A percentile compares a stretch with the other conserved stretches of the same genome.
These are phyloP conservation scores for Alouatta palliata DNA, from an alignment of 2,113 vertebrate species.

Conservation along the genomic window DNA sequence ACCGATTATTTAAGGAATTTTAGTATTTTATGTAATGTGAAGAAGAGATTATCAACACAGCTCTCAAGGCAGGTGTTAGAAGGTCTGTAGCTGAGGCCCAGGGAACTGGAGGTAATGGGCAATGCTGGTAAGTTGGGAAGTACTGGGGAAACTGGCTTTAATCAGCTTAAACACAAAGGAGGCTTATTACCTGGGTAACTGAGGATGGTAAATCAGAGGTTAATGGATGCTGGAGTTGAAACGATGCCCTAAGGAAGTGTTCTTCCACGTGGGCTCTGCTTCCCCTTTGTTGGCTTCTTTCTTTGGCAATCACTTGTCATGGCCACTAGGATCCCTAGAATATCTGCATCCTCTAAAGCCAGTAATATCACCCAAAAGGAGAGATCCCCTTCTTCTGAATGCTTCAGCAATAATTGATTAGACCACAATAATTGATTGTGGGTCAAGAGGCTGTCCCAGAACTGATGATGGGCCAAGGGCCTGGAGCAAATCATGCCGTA, in stretches of 20 bases:
- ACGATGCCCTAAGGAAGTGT: fast-evolving
- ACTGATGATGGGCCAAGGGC: too few relatives aligned
- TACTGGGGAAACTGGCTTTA: background rate
- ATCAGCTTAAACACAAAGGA: background rate
- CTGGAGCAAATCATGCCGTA: background rate
- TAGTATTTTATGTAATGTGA: background rate
- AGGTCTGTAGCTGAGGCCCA: fast-evolving
- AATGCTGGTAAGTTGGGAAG: background rate
- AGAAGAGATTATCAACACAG: background rate
- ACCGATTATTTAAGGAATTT: background rate
- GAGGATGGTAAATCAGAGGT: background rate
- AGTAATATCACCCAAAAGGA: background rate
- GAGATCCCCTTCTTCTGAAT: background rate
- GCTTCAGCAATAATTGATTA: too few relatives aligned
- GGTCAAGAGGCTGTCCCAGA: background rate
- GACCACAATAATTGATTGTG: background rate
- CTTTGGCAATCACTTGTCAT: background rate
- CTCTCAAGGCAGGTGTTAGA: background rate
- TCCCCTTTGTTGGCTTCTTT: background rate
- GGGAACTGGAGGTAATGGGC: background rate
- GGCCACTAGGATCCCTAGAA: background rate
- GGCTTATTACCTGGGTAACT: background rate
- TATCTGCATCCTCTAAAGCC: background rate
- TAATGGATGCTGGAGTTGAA: background rate
- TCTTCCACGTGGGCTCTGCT: fast-evolving